A percentile compares a stretch with the other conserved stretches of the same genome.
Conservation (phyloP, 2,113 vertebrate genomes). For the Onychorhynchus coronatus region DNA sequence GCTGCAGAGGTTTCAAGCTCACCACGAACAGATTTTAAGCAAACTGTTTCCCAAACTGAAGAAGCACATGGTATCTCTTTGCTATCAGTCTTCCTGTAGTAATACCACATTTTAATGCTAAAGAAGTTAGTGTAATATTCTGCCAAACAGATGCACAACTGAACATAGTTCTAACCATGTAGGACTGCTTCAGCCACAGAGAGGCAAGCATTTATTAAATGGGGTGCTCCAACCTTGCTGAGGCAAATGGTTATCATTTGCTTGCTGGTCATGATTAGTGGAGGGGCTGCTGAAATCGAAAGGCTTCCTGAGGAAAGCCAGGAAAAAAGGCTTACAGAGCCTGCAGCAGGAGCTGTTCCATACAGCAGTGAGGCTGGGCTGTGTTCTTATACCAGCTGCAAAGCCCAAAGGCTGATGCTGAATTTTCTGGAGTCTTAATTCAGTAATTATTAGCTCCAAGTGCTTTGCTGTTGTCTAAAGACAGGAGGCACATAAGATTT, state of each 20-base stretch:
- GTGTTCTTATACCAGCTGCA: neutral
- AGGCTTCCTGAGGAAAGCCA: neutral
- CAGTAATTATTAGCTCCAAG: neutral
- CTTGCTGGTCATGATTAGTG: neutral
- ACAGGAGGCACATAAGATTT: neutral
- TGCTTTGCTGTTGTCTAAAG: neutral
- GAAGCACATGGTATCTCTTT: slow-evolving; percentile 81
- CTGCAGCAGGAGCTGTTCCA: neutral
- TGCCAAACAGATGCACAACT: neutral
- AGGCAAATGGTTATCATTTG: neutral
- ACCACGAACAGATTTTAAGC: slow-evolving; percentile 88
- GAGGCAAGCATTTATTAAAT: neutral
- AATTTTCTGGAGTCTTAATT: neutral
- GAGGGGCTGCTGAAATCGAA: neutral
- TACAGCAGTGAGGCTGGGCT: neutral
- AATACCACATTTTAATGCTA: neutral
- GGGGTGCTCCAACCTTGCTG: neutral
- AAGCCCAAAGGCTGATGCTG: neutral
- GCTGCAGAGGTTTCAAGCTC: slow-evolving; percentile 87
- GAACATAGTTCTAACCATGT: fast-evolving
- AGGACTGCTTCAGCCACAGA: neutral
- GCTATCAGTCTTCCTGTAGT: neutral
- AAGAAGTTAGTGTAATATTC: neutral
- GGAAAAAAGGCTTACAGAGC: neutral
- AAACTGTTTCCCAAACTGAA: slow-evolving; percentile 89